Evolutionary conservation across 2,113 vertebrate species (phyloP), one percentile per base, ranked within the genome.

Genomic region (Thinocorus orbignyianus): DNA sequence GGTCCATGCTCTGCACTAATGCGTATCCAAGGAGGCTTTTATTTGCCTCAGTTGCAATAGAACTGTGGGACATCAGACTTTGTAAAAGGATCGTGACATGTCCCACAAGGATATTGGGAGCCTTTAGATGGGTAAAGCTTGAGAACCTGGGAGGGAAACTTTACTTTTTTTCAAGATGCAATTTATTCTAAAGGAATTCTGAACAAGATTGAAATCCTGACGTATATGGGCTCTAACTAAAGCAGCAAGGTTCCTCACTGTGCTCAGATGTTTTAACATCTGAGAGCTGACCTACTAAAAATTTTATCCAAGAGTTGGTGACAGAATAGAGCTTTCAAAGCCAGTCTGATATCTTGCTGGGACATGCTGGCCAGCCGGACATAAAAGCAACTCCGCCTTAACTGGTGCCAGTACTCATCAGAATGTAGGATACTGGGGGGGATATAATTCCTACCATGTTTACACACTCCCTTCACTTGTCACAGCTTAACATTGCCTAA

Each of bases 121-220:
- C 23, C 7, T 84, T 86, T 13, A 25, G 46, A 10, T 19, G 4
- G 4, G 3, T 5, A 49, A 88, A 68, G 3, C 13, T 42, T 52
- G 25, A 90, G 20, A 23, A 90, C 12, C 19, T 6, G 0, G 5
- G 23, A 4, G 15, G 0, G 33, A 69, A 39, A 26, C 2, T 6
- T 20, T 23, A 7, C 7, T 23, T n/a, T 37, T 13, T 23, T 2
- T 10, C 17, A 4, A 64, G 33, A 66, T 22, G 13, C 60, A 49
- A 10, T 8, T 52, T 62, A n/a, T 15, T 37, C 17, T 30, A 30
- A 62, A 37, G 24, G 31, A 65, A 49, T 62, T 66, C 28, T 58
- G 64, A 81, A 44, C 24, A 24, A 3, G 9, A 88, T 26, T 17
- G 41, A 81, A 42, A 62, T 2, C 14, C 16, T 13, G 44, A 88